These are phyloP conservation scores for Ariopsis seemanni DNA, from an alignment of 2,113 vertebrate genomes.

Conservation along the genomic window DNA sequence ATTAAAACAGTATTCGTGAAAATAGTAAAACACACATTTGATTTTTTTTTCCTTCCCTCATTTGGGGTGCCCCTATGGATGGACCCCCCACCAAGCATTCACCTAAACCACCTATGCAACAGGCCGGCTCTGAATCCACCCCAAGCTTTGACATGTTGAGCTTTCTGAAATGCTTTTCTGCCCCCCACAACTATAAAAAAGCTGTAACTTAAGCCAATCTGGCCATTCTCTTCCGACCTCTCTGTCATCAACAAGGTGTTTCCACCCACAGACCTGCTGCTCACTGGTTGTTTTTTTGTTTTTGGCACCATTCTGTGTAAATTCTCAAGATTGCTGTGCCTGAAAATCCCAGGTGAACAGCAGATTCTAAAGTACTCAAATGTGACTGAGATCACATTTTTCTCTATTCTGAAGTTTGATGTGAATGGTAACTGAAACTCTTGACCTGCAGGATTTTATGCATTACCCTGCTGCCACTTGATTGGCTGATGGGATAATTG, in stretches of 20 bases:
- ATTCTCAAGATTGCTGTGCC: background rate
- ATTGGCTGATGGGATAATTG: constrained; percentile 1
- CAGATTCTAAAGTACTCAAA: background rate
- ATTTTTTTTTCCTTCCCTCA: no score
- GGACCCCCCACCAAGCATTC: no score
- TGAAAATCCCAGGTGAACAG: background rate
- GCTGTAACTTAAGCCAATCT: no score
- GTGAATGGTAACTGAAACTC: background rate
- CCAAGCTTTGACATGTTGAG: background rate
- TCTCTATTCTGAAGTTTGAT: background rate
- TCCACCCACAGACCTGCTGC: no score
- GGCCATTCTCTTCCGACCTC: background rate
- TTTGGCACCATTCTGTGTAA: background rate
- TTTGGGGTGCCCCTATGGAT: no score
- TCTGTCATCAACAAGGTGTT: no score
- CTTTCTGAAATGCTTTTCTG: background rate
- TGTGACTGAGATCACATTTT: background rate
- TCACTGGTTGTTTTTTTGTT: background rate
- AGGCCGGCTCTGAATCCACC: no score
- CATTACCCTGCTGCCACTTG: background rate
- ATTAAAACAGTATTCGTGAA: no score
- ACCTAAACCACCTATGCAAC: no score
- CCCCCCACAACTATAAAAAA: no score
- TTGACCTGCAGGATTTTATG: background rate
- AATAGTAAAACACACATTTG: no score